phyloP scores from a whole-genome alignment of 2,113 vertebrate species.

The Trachemys scripta region DNA sequence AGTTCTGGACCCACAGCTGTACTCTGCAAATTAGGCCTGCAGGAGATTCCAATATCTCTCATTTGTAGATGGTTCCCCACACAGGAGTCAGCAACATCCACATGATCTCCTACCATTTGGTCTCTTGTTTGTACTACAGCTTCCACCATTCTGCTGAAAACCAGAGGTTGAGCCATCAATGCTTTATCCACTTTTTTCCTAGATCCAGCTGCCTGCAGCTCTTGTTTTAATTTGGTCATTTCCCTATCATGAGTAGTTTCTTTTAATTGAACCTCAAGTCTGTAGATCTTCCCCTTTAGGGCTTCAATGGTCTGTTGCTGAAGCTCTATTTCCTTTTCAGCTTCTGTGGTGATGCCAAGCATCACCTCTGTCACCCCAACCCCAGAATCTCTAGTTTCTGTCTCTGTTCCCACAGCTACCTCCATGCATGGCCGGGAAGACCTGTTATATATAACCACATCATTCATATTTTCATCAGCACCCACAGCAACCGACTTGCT shows the following conservation, averaged over 20 bases:
- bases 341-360: slow-evolving; percentile 91
- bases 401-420: slow-evolving; percentile 81
- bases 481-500: slow-evolving; percentile 87
- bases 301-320: slow-evolving; percentile 95
- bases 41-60: slow-evolving; percentile 78
- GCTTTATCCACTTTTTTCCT: slow-evolving; percentile 93
- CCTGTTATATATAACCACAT: slow-evolving; percentile 78
- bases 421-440: slow-evolving; percentile 76
- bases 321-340: slow-evolving; percentile 91
- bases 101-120: slow-evolving; percentile 85
- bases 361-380: slow-evolving; percentile 91
- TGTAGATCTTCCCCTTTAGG: slow-evolving; percentile 95
- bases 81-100: slow-evolving; percentile 76
- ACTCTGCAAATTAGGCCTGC: slow-evolving; percentile 73
- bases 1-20: slow-evolving; percentile 82
- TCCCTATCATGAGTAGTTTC: slow-evolving; percentile 93
- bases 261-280: slow-evolving; percentile 92
- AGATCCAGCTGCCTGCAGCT: slow-evolving; percentile 90
- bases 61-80: slow-evolving; percentile 76
- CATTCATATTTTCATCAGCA: slow-evolving; percentile 87
- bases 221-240: slow-evolving; percentile 96
- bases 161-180: slow-evolving; percentile 81
- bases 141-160: slow-evolving; percentile 86
- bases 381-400: slow-evolving; percentile 74
- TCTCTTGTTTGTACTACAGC: slow-evolving; percentile 83